These are phyloP conservation scores for Pristis pectinata DNA, from an alignment of 2,797 vertebrate species.

Conservation along the genomic window DNA sequence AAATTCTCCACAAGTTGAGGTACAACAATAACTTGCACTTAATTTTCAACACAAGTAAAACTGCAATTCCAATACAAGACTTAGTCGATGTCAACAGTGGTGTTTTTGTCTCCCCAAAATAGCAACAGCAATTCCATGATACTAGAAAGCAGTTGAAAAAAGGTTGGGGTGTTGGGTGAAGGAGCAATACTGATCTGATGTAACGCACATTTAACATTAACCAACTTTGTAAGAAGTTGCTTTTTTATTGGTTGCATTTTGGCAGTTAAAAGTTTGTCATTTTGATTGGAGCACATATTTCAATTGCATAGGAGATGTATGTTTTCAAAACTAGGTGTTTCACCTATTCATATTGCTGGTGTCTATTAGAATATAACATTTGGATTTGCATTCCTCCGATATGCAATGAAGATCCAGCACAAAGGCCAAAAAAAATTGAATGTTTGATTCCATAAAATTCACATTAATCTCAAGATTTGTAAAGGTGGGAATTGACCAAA, in stretches of 20 bases:
- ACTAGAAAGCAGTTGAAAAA: not conserved
- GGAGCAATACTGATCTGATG: constrained; percentile 23
- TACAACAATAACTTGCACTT: not conserved
- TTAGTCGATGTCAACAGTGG: not conserved
- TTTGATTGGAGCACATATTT: constrained; percentile 34
- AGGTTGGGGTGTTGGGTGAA: not conserved
- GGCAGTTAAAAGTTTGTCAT: constrained; percentile 34
- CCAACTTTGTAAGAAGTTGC: constrained; percentile 27
- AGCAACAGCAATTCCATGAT: not conserved
- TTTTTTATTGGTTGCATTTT: constrained; percentile 27
- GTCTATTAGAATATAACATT: not conserved
- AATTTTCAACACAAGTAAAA: constrained; percentile 9
- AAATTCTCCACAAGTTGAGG: not conserved
- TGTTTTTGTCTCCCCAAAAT: not conserved
- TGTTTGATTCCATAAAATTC: constrained; percentile 12
- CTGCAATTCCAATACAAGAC: not conserved
- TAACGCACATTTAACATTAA: constrained; percentile 31
- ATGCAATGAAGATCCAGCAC: constrained; percentile 10
- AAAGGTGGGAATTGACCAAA: constrained; percentile 16
- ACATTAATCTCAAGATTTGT: not conserved
- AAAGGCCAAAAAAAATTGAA: constrained; percentile 33
- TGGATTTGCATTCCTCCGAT: not conserved
- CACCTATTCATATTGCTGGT: constrained; percentile 27
- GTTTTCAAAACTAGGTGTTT: constrained; percentile 28
- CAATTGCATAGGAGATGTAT: constrained; percentile 22